These are phyloP conservation scores for Leptopilina syphax DNA, from an alignment of 2,888 invertebrate species.

Conservation along the genomic window DNA sequence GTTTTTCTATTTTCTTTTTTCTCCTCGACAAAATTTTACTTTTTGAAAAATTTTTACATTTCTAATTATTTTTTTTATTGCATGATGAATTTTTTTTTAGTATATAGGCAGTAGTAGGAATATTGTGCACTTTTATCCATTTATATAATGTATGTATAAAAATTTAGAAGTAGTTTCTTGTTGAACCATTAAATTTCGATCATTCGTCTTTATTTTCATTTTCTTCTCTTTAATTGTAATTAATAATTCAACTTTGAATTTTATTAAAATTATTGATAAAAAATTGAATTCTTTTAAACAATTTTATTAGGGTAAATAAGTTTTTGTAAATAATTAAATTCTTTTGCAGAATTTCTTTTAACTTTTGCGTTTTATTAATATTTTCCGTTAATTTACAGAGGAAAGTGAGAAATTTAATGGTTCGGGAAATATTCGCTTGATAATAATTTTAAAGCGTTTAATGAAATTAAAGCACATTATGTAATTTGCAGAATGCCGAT, in stretches of 20 bases:
- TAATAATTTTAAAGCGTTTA: not conserved
- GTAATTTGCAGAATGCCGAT: not conserved
- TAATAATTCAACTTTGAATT: too few relatives aligned
- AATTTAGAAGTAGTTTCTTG: not conserved
- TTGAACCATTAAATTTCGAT: constrained; percentile 5
- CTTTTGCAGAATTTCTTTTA: too few relatives aligned
- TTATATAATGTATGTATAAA: not conserved
- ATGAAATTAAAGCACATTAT: not conserved
- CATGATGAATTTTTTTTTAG: not conserved
- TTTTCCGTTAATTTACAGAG: not conserved
- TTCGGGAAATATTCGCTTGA: not conserved
- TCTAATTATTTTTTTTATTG: too few relatives aligned
- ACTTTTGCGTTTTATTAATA: not conserved
- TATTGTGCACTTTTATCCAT: not conserved
- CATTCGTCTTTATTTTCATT: not conserved
- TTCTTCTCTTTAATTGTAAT: too few relatives aligned
- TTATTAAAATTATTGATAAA: too few relatives aligned
- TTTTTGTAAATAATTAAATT: too few relatives aligned
- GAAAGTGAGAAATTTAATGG: constrained; percentile 9
- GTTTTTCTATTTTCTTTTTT: constrained; percentile 13
- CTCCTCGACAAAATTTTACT: not conserved
- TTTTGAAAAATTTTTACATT: too few relatives aligned
- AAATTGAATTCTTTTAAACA: too few relatives aligned
- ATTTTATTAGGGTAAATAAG: too few relatives aligned
- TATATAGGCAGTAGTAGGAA: not conserved